Percentiles rank a stretch among this genome's conserved stretches.
These are phyloP conservation scores for Amiota communis DNA, from an alignment of 2,888 invertebrate species.

Conservation along the genomic window DNA sequence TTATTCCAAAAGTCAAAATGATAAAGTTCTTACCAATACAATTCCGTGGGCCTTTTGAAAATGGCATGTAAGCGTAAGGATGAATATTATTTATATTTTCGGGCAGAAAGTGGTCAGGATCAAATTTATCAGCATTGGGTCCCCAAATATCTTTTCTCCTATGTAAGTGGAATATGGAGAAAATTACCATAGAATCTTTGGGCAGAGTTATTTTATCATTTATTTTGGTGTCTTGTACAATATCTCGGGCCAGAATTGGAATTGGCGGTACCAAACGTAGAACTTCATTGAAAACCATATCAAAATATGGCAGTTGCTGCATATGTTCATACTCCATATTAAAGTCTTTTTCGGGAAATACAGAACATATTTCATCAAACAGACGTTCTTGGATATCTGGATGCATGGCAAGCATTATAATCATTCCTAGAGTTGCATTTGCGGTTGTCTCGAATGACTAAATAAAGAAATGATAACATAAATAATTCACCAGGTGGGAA, in stretches of 20 bases:
- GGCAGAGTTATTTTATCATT: conserved; percentile 46
- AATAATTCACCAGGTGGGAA: neutral
- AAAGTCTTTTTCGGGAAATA: conserved; percentile 18
- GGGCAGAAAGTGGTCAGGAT: conserved; percentile 55
- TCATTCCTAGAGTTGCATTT: neutral
- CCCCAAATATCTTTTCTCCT: conserved; percentile 54
- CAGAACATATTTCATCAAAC: conserved; percentile 20
- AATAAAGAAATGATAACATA: neutral
- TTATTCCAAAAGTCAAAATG: neutral
- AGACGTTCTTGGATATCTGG: conserved; percentile 16
- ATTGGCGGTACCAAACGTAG: conserved; percentile 51
- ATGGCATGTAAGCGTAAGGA: conserved; percentile 57
- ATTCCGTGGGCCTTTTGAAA: conserved; percentile 56
- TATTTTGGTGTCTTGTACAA: conserved; percentile 40
- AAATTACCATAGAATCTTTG: conserved; percentile 40
- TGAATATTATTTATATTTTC: conserved; percentile 48
- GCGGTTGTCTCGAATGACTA: conserved; percentile 19
- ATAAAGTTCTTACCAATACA: conserved; percentile 51
- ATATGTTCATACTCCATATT: conserved; percentile 14
- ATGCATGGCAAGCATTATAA: conserved; percentile 24
- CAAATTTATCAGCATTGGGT: conserved; percentile 48
- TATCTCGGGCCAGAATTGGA: conserved; percentile 51
- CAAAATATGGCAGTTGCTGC: conserved; percentile 51
- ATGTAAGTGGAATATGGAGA: conserved; percentile 52
- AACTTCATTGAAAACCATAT: conserved; percentile 56